phyloP scores from a whole-genome alignment of 2,888 invertebrate species.

The Petrolisthes manimaculis region DNA sequence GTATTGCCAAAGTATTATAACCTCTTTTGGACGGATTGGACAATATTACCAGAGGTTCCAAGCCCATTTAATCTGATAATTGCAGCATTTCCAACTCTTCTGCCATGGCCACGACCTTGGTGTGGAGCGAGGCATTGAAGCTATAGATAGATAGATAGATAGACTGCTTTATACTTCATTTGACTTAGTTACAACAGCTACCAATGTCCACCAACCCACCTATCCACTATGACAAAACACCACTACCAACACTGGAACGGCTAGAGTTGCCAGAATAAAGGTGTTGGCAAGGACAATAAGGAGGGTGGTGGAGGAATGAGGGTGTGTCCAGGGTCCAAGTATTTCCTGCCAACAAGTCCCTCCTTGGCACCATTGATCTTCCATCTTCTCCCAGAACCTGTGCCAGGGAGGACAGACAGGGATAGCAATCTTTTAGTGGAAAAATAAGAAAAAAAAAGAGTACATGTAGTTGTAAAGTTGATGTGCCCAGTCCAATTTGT shows the following conservation, averaged over 20 bases:
- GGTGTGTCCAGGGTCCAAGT: constrained; percentile 42
- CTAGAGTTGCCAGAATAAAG: not conserved
- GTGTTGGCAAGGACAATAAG: constrained; percentile 23
- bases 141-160: too few species aligned
- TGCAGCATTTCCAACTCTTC: too few species aligned
- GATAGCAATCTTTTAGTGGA: not conserved
- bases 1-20: too few species aligned
- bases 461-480: not conserved
- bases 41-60: too few species aligned
- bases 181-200: too few species aligned
- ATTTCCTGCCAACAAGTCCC: constrained; percentile 48
- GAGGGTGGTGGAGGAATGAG: not conserved
- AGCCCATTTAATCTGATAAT: too few species aligned
- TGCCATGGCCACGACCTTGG: too few species aligned
- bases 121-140: too few species aligned
- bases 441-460: not conserved
- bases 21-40: too few species aligned
- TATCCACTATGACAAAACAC: not conserved
- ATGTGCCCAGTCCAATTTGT: not conserved
- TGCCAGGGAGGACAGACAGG: not conserved
- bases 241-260: not conserved
- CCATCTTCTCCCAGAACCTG: constrained; percentile 51
- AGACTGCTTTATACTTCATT: too few species aligned
- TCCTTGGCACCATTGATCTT: constrained; percentile 46
- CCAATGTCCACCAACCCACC: too few species aligned